Base-by-base conservation (phyloP, 37 sponge, comb jelly and placozoan genomes). In the Ianthella basta region DNA sequence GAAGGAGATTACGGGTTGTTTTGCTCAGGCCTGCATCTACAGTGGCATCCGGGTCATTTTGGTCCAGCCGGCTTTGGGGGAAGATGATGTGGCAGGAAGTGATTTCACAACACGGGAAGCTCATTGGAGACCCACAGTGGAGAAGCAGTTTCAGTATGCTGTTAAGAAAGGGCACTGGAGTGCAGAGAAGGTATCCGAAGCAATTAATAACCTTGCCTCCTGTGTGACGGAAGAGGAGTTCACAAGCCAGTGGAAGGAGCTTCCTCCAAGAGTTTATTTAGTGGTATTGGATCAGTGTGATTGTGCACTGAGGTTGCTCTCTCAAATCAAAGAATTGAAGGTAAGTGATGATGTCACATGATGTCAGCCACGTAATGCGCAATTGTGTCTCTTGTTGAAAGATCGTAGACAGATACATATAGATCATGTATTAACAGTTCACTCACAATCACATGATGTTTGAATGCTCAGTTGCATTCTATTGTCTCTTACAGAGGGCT, bases 11-110 rank as follows among this genome's bases (percentile, higher is more conserved):
- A 40, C 79, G 0, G 39, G 79, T 23, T 78, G 84, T 2, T 80
- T 86, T 59, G 83, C 65, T 27, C 90, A 90, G 54, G 29, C 83
- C 29, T 56, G 72, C 20, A 20, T 90, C 30, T 82, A 83, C 38
- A 29, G 55, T 63, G 90, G 79, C 8, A 38, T 86, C 40, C 30
- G 50, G 0, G 86, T 86, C 10, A 35, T 56, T 2, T 4, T 81
- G 8, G 59, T 82, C 8, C 29, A 60, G 6, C 59, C 37, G 0
- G 27, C 37, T 5, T 16, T 77, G 0, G 34, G 20, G 0, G 38
- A 56, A 24, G 60, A 79, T 25, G 63, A 0, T 19, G 56, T 66
- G 56, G 34, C 13, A 8, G 59, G 53, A 40, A 19, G 21, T 40
- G 20, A 16, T 8, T 50, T 1, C 20, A 19, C 0, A 3, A 18